A percentile compares a stretch with the other conserved stretches of the same genome.
These are phyloP conservation scores for Campoletis raptor DNA, from an alignment of 2,888 invertebrate species.

Conservation along the genomic window DNA sequence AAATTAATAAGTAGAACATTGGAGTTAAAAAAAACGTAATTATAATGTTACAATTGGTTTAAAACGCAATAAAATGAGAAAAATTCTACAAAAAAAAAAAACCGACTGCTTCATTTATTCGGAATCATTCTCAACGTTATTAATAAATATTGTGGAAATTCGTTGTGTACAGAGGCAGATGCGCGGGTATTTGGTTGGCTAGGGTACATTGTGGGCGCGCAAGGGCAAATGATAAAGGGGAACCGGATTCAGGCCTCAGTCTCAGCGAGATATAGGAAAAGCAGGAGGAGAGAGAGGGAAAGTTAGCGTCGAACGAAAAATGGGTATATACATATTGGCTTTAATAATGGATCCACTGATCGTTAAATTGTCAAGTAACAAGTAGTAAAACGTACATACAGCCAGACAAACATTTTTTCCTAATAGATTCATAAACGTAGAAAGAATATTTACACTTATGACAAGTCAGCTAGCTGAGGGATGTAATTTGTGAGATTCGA, in stretches of 20 bases:
- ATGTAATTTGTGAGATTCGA: neutral
- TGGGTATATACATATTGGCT: neutral
- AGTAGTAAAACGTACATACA: neutral
- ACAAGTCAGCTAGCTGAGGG: neutral
- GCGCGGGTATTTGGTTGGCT: slow-evolving; percentile 14
- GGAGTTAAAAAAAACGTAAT: too few species aligned
- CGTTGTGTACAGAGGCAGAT: slow-evolving; percentile 2
- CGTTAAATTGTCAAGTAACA: neutral
- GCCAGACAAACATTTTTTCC: neutral
- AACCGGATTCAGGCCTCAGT: slow-evolving; percentile 49
- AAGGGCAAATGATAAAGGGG: slow-evolving; percentile 20
- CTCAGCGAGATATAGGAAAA: slow-evolving; percentile 47
- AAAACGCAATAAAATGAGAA: neutral
- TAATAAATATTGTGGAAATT: neutral
- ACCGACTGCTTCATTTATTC: neutral
- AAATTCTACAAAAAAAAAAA: neutral
- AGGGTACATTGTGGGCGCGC: neutral
- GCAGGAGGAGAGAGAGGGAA: slow-evolving; percentile 56
- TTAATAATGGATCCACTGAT: slow-evolving; percentile 34
- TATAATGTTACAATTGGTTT: too few species aligned
- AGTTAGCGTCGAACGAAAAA: slow-evolving; percentile 65
- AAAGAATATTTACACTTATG: neutral
- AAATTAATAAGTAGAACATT: too few species aligned
- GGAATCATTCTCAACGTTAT: neutral
- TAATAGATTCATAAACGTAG: neutral